phyloP scores from a whole-genome alignment of 2,797 vertebrate genomes.

The Gymnothorax reevesii region DNA sequence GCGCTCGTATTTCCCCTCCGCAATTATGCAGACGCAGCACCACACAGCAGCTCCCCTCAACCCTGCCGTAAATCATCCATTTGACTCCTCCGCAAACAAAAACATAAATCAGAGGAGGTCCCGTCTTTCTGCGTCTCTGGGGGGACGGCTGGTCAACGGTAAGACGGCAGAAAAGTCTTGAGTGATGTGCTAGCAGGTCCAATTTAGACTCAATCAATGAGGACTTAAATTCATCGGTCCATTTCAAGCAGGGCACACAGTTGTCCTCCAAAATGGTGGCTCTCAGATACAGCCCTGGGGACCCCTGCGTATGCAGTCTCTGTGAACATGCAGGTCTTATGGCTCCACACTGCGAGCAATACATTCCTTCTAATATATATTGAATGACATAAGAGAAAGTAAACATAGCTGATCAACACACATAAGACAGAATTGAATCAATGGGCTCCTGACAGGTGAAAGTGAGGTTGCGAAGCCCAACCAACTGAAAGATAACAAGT shows the following conservation, averaged over 20 bases:
- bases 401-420: too few species aligned
- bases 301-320: too few species aligned
- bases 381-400: too few species aligned
- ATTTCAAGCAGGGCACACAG: not conserved
- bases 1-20: not conserved
- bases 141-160: not conserved
- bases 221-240: not conserved
- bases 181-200: not conserved
- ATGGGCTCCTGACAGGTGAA: too few species aligned
- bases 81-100: slow-evolving; percentile 12
- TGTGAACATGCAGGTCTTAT: too few species aligned
- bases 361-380: too few species aligned
- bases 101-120: not conserved
- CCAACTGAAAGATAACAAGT: too few species aligned
- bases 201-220: not conserved
- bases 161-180: not conserved
- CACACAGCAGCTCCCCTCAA: not conserved
- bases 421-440: too few species aligned
- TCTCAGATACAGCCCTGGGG: too few species aligned
- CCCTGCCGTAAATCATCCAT: not conserved
- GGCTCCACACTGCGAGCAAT: too few species aligned
- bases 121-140: not conserved
- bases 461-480: too few species aligned
- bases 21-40: slow-evolving; percentile 11
- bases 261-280: not conserved